phyloP scores from a whole-genome alignment of 92 coral and sea anemone genomes.

The Montipora capitata region DNA sequence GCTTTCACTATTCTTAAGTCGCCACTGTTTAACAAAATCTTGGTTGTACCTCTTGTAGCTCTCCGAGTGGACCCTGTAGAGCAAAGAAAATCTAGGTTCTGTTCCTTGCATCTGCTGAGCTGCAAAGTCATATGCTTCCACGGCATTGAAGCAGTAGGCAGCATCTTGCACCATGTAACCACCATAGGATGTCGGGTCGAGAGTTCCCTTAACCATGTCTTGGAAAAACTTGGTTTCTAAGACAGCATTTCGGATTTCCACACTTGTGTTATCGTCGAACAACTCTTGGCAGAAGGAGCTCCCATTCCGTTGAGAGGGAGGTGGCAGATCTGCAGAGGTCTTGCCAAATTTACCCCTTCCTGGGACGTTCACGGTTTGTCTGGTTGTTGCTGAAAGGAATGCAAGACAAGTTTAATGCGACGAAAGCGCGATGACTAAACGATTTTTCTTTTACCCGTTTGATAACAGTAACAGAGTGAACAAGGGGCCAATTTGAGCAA shows the following conservation, averaged over 20 bases:
- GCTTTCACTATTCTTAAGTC: constrained; percentile 59
- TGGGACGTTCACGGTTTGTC: too few species aligned
- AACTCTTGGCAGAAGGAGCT: constrained; percentile 42
- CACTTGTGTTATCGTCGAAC: constrained; percentile 35
- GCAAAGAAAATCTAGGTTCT: constrained; percentile 33
- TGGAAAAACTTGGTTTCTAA: constrained; percentile 47
- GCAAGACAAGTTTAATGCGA: too few species aligned
- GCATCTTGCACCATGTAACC: constrained; percentile 81
- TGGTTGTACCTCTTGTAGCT: constrained; percentile 43
- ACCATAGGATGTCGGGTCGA: constrained; percentile 61
- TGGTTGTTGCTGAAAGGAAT: too few species aligned
- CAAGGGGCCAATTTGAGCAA: too few species aligned
- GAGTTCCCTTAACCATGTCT: constrained; percentile 62
- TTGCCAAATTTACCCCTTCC: too few species aligned
- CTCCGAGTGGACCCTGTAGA: constrained; percentile 42
- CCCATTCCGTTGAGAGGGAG: too few species aligned
- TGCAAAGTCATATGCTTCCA: constrained; percentile 25
- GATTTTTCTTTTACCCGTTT: too few species aligned
- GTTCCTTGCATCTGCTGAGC: constrained; percentile 19
- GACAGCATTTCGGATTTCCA: constrained; percentile 44
- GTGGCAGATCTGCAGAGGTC: too few species aligned
- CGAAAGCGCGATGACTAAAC: too few species aligned
- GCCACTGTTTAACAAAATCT: constrained; percentile 60
- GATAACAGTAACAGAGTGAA: too few species aligned
- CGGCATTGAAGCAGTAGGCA: constrained; percentile 68